Evolutionary conservation across 2,888 invertebrate species (phyloP).

Genomic region (Chrysomela aeneicollis): DNA sequence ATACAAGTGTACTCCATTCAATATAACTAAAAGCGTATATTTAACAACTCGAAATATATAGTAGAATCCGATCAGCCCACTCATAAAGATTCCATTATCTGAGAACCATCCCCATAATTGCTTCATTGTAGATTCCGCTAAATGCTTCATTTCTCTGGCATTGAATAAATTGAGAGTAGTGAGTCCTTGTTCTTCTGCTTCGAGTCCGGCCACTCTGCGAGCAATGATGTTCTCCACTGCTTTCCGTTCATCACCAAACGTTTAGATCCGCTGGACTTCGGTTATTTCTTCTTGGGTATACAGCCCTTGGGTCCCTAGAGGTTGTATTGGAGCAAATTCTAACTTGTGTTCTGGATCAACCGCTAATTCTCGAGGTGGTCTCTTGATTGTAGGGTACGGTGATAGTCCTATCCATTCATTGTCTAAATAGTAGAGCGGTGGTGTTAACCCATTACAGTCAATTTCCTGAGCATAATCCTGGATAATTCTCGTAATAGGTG

Average conservation of each 20-base stretch:
- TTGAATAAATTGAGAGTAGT: no score
- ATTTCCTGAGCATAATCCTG: conserved; percentile 29
- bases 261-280: conserved; percentile 24
- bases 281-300: conserved; percentile 38
- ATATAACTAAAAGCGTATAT: conserved; percentile 16
- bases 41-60: conserved; percentile 27
- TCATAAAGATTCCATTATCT: no score
- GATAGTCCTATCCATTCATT: conserved; percentile 35
- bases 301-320: no score
- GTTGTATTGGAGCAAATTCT: no score
- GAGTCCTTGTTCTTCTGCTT: conserved; percentile 25
- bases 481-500: conserved; percentile 40
- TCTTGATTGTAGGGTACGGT: conserved; percentile 23
- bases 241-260: conserved; percentile 33
- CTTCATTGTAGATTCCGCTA: no score
- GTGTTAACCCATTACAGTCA: conserved; percentile 35
- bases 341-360: conserved; percentile 14
- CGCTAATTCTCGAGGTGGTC: conserved; percentile 24
- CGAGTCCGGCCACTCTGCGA: conserved; percentile 30
- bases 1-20: conserved; percentile 31
- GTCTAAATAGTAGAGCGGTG: conserved; percentile 40
- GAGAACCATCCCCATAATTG: no score
- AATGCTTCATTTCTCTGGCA: no score
- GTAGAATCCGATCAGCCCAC: no score
- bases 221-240: conserved; percentile 37